A percentile compares a stretch with the other conserved stretches of the same genome.
Evolutionary conservation across 2,113 vertebrate species (phyloP).

Genomic region (Neolamprologus sp.): DNA sequence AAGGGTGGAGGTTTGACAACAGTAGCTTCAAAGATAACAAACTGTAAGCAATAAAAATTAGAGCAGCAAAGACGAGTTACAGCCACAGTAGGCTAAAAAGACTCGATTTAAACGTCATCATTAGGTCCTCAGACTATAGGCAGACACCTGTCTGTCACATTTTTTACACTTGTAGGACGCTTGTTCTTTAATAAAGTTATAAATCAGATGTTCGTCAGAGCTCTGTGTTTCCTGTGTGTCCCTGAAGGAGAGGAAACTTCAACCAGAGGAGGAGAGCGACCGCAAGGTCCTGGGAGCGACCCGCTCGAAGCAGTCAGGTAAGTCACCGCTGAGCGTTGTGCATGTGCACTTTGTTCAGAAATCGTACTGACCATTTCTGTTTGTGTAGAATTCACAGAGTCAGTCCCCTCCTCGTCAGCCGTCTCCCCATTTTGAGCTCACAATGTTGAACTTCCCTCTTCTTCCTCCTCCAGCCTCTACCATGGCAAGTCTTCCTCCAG

Average conservation of each 20-base stretch:
- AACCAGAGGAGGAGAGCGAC: constrained; percentile 62
- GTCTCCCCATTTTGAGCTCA: constrained; percentile 82
- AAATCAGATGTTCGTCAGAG: neutral
- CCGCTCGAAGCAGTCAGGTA: constrained; percentile 61
- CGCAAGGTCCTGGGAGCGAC: constrained; percentile 77
- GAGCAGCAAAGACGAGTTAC: neutral
- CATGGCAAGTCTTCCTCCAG: neutral
- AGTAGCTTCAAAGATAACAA: neutral
- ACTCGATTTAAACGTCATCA: neutral
- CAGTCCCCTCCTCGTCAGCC: constrained; percentile 39
- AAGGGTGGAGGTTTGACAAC: neutral
- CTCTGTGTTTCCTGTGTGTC: neutral
- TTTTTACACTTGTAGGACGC: rapidly evolving
- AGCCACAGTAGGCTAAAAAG: neutral
- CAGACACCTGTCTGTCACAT: rapidly evolving
- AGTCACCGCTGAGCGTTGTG: constrained; percentile 22
- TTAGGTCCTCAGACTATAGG: neutral
- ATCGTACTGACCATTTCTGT: neutral
- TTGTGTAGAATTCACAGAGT: constrained; percentile 46
- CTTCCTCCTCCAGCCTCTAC: constrained; percentile 49
- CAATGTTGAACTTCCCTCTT: constrained; percentile 82
- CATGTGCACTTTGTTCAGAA: neutral
- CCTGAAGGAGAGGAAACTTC: constrained; percentile 77
- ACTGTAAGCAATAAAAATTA: neutral
- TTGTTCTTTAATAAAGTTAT: neutral